Percentiles rank a stretch among this genome's conserved stretches.
These are phyloP conservation scores for Platycheirus albimanus DNA, from an alignment of 2,888 invertebrate genomes.

Conservation along the genomic window DNA sequence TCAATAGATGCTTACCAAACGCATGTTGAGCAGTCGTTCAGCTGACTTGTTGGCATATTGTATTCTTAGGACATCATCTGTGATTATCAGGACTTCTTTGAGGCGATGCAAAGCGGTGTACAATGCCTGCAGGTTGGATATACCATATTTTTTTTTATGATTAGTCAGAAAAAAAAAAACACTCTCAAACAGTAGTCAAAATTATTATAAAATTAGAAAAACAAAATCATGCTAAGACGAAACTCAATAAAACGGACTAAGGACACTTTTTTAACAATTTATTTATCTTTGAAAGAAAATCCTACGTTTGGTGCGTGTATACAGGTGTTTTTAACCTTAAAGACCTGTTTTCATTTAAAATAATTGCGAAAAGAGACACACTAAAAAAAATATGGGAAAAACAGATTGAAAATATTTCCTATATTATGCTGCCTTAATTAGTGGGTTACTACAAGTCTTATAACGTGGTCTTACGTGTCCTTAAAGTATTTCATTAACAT, in stretches of 20 bases:
- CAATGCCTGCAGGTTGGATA: slow-evolving; percentile 84
- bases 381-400: no score
- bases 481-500: no score
- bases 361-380: no score
- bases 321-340: no score
- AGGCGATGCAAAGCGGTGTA: slow-evolving; percentile 94
- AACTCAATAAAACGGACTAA: neutral
- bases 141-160: slow-evolving; percentile 48
- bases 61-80: slow-evolving; percentile 92
- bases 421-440: no score
- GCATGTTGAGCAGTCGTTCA: slow-evolving; percentile 90
- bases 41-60: slow-evolving; percentile 95
- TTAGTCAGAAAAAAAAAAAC: slow-evolving; percentile 55
- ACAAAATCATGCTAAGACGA: slow-evolving; percentile 20
- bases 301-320: no score
- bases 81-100: slow-evolving; percentile 93
- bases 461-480: no score
- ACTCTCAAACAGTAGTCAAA: slow-evolving; percentile 56
- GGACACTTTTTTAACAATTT: no score
- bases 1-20: slow-evolving; percentile 84
- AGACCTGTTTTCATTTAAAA: no score
- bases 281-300: no score
- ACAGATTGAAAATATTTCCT: no score
- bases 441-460: no score
- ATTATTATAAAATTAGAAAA: slow-evolving; percentile 9